Conservation (phyloP, 2,797 vertebrate species). For the Rhinogobio ventralis region DNA sequence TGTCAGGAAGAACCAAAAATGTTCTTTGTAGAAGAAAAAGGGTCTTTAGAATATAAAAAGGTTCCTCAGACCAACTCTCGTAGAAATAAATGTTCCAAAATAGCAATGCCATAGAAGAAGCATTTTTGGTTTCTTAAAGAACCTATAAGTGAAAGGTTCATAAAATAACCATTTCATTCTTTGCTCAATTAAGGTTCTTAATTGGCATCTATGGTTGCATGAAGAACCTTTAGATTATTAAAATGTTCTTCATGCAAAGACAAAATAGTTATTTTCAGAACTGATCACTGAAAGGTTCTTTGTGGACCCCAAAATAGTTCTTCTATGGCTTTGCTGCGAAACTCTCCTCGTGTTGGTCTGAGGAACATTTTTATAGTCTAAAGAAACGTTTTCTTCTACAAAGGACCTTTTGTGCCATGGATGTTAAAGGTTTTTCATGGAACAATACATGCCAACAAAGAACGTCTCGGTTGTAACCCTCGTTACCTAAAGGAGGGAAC, state of each 20-base stretch:
- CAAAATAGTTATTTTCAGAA: no score
- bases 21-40: not conserved
- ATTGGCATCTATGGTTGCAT: not conserved
- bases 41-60: no score
- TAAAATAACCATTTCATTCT: not conserved
- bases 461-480: no score
- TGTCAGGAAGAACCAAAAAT: not conserved
- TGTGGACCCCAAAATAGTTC: not conserved
- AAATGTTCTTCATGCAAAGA: no score
- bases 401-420: not conserved
- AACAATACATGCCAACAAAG: not conserved
- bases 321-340: not conserved
- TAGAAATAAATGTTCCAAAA: not conserved
- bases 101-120: not conserved
- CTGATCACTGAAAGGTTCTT: not conserved
- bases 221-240: not conserved
- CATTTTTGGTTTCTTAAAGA: not conserved
- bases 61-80: no score
- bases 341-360: not conserved
- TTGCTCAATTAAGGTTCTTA: not conserved
- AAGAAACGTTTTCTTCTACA: not conserved
- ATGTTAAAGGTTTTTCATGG: not conserved
- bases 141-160: not conserved
- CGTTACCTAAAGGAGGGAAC: no score
- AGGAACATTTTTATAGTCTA: not conserved